These are phyloP conservation scores for Eristalis pertinax DNA, from an alignment of 2,888 invertebrate genomes.

Conservation along the genomic window DNA sequence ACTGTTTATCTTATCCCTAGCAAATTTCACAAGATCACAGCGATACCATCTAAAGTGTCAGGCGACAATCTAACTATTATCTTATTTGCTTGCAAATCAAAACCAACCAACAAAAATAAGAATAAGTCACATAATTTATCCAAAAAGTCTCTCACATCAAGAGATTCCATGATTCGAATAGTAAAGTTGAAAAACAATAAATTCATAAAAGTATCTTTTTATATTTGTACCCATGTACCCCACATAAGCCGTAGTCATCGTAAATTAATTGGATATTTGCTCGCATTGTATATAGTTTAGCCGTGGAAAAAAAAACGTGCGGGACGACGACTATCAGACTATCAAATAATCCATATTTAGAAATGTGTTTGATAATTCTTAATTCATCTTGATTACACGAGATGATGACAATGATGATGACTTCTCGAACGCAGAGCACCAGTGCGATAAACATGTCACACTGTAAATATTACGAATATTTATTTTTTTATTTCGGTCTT, in stretches of 20 bases:
- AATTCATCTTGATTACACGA: slow-evolving; percentile 61
- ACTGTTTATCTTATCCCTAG: background rate
- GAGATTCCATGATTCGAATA: slow-evolving; percentile 44
- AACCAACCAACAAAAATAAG: slow-evolving; percentile 29
- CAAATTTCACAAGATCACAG: background rate
- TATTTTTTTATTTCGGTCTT: slow-evolving; percentile 28
- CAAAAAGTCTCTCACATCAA: background rate
- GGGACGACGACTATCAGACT: slow-evolving; percentile 6
- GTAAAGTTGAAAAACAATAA: slow-evolving; percentile 43
- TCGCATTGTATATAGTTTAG: slow-evolving; percentile 22
- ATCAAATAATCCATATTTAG: slow-evolving; percentile 66
- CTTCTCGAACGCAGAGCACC: slow-evolving; percentile 29
- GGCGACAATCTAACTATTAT: slow-evolving; percentile 1
- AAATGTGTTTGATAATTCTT: slow-evolving; percentile 68
- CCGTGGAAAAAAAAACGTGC: background rate
- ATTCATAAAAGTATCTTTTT: slow-evolving; percentile 63
- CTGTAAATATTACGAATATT: slow-evolving; percentile 64
- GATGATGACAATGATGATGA: slow-evolving; percentile 39
- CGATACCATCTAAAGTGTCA: background rate
- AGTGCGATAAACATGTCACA: slow-evolving; percentile 64
- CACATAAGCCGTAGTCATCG: slow-evolving; percentile 39
- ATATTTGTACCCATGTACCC: slow-evolving; percentile 27
- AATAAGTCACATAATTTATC: background rate
- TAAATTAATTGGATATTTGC: slow-evolving; percentile 66
- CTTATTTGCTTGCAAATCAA: slow-evolving; percentile 46